Evolutionary conservation across 2,797 vertebrate species (phyloP), one percentile per base, ranked within the genome.

Genomic region (Cuniculus paca): DNA sequence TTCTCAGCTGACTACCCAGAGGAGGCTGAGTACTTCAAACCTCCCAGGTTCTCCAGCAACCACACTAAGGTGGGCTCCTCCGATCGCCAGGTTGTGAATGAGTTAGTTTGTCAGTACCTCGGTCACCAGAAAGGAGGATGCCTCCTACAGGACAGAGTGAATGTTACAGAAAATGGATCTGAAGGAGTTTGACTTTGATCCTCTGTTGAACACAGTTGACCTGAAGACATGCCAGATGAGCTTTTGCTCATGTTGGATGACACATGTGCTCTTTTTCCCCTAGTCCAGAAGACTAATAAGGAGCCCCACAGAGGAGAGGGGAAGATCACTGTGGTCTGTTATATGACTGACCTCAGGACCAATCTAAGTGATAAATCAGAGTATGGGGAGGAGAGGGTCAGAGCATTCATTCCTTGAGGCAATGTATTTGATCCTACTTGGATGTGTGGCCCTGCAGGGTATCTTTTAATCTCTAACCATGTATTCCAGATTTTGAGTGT

Each of bases 161-260:
- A 99, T 99, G 99, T 98, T 99, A 60, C 99, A 99, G 98, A 99
- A 99, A 97, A 99, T 99, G 70, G 99, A 99, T 98, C 98, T 99
- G 98, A 99, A 98, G 96, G 99, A 99, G 97, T 99, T 99, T 52
- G 99, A 99, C 96, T 99, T 99, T 92, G 99, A 99, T 91, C 99
- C 99, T 11, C 98, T 99, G 79, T 99, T 99, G 28, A 98, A 98
- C 93, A 98, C 99, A 79, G 99, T 99, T 94, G 99, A 99, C 5
- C 99, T 99, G 79, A 99, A 99, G 98, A 98, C 94, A 99, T 99
- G 90, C 98, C 99, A 98, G 99, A 99, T 84, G 99, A 99, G 94
- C 98, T 99, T 88, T 98, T 99, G 98, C 99, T 99, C 97, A 99
- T 99, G 79, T 99, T 99, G 81, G 99, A 99, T 97, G 98, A 99